A percentile compares a stretch with the other conserved stretches of the same genome.
Evolutionary conservation across 2,113 vertebrate genomes (phyloP).

Genomic region (Arizona elegans): DNA sequence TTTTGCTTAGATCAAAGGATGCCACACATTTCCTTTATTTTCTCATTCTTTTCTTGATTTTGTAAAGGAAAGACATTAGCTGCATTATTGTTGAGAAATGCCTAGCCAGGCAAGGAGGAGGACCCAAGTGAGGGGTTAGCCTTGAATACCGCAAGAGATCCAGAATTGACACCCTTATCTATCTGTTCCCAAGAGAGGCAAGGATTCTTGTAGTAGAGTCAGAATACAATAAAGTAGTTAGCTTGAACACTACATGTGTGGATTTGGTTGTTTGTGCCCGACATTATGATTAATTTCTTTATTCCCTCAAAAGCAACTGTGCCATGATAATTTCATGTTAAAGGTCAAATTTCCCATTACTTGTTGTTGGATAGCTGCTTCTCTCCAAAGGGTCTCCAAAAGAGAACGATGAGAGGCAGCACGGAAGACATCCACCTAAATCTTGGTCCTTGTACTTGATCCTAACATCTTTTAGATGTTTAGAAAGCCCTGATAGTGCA

Average conservation of each 20-base stretch:
- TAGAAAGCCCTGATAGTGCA: background rate
- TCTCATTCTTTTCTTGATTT: background rate
- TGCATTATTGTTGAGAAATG: background rate
- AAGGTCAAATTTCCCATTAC: background rate
- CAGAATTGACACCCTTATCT: background rate
- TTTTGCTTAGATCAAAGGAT: background rate
- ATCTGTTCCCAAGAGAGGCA: background rate
- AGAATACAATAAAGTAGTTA: background rate
- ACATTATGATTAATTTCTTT: background rate
- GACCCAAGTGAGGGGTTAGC: background rate
- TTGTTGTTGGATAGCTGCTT: background rate
- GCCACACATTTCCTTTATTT: background rate
- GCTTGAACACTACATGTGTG: background rate
- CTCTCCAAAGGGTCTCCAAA: background rate
- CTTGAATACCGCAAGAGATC: background rate
- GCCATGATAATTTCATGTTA: background rate
- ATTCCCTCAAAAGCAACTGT: background rate
- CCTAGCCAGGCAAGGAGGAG: background rate
- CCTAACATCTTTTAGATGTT: background rate
- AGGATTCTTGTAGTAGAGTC: background rate
- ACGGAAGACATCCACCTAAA: background rate
- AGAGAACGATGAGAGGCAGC: background rate
- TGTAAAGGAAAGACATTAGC: conserved; percentile 1
- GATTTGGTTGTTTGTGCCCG: background rate
- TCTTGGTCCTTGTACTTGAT: background rate